Conservation (phyloP, 1,140 invertebrate genomes). For the Hypothenemus hampei region DNA sequence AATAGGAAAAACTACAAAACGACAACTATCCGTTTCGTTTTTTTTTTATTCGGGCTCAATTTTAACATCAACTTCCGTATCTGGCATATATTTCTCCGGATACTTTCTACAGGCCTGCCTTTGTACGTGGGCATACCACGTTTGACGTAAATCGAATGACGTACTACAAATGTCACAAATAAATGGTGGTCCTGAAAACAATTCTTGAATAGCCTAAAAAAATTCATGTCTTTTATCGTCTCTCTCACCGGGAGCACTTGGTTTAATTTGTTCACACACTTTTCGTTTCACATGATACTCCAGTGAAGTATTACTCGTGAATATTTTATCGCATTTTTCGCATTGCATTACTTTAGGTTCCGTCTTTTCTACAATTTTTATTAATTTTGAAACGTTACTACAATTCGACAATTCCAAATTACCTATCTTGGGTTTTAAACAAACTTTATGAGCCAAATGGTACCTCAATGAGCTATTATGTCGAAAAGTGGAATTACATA, state of each 20-base stretch:
- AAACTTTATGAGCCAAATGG: conserved; percentile 20
- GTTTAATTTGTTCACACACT: conserved; percentile 19
- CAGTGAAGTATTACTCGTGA: conserved; percentile 23
- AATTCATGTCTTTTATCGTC: not conserved
- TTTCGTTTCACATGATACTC: conserved; percentile 24
- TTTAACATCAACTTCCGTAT: conserved; percentile 14
- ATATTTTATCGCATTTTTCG: conserved; percentile 24
- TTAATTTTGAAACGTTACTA: not conserved
- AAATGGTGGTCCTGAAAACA: conserved; percentile 19
- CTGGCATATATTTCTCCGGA: conserved; percentile 21
- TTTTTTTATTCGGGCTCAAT: conserved; percentile 15
- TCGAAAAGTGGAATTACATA: conserved; percentile 15
- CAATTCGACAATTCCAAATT: too few relatives aligned
- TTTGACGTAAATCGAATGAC: conserved; percentile 21
- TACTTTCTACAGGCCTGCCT: conserved; percentile 24
- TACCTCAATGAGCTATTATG: conserved; percentile 19
- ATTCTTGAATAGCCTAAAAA: not conserved
- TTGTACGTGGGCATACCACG: conserved; percentile 25
- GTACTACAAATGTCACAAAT: conserved; percentile 21
- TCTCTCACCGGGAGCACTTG: conserved; percentile 4
- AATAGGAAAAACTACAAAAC: too few relatives aligned
- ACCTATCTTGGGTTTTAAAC: conserved; percentile 16
- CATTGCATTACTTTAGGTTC: conserved; percentile 20
- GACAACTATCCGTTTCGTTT: too few relatives aligned
- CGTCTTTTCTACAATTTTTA: conserved; percentile 13